A percentile compares a stretch with the other conserved stretches of the same genome.
Conservation (phyloP, 2,797 vertebrate species). For the Gallinago nigripennis region DNA sequence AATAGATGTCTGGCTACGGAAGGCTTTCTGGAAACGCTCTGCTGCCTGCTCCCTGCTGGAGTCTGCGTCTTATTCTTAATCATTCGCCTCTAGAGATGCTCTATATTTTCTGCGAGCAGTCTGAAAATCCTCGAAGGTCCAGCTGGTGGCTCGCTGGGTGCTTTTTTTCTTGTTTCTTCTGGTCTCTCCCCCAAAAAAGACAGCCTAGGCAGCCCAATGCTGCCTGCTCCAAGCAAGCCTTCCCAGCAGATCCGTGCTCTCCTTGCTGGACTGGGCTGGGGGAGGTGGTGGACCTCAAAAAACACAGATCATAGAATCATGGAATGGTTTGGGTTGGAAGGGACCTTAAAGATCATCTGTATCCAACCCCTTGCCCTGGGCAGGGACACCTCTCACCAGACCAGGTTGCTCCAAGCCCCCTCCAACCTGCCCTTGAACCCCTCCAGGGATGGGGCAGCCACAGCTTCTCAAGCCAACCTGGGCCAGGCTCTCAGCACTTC, state of each 20-base stretch:
- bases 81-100: neutral
- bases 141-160: neutral
- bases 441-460: neutral
- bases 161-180: neutral
- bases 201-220: fast-evolving
- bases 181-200: neutral
- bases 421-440: neutral
- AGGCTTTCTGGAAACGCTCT: no score
- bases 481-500: neutral
- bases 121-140: neutral
- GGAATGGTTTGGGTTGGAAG: neutral
- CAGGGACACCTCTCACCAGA: neutral
- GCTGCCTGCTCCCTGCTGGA: neutral
- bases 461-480: neutral
- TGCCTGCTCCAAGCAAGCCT: fast-evolving
- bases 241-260: neutral
- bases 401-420: neutral
- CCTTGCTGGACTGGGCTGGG: neutral
- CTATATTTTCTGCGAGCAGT: neutral
- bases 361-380: neutral
- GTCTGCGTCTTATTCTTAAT: neutral
- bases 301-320: neutral
- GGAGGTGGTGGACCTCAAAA: neutral
- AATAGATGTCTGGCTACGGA: neutral
- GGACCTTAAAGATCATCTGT: neutral